Evolutionary conservation across 2,797 vertebrate species (phyloP), one percentile per base, ranked within the genome.

Genomic region (Darevskia nairensis): DNA sequence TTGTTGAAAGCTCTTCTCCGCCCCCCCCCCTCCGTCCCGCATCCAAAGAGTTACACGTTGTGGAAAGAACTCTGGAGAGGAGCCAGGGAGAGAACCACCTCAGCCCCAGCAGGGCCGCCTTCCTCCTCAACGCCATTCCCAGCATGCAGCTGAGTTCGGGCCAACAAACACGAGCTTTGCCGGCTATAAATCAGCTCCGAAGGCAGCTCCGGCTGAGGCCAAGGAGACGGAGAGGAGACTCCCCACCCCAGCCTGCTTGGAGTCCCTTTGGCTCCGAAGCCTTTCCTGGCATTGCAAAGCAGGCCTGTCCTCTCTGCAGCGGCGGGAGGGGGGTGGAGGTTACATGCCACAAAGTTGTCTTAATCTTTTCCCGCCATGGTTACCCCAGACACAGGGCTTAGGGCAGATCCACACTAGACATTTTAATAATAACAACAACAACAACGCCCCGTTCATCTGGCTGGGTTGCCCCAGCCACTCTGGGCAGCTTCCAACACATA

Each of bases 121-220:
- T 23, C 68, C 78, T 44, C 15, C 68, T 39, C 76, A 32, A 39
- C 81, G n/a, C 71, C 39, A 25, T 71, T 19, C 84, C 46, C 81
- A 75, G 84, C 86, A 71, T 21, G 83, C 32, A 69, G 87, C 85
- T 50, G 81, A 87, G 76, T 13, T 6, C 2, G 55, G 78, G 88
- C 90, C 90, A 91, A 78, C 39, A 8, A 39, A n/a, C 46, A 39
- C 21, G 25, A 79, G 69, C 72, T 50, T 77, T 29, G 78, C 35
- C 4, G 55, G 69, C 44, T 68, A 76, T 80, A 84, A 84, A 87
- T 91, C 81, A 91, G 25, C 82, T 46, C n/a, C 1, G 2, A 27
- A 39, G 61, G 85, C 69, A 29, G 55, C 39, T 80, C 15, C 4
- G 8, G 44, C 68, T 1, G 74, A 74, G 82, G 81, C 81, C 82